Evolutionary conservation across 92 coral and sea anemone genomes (phyloP), one percentile per base, ranked within the genome.

Genomic region (Blastomussa wellsi): DNA sequence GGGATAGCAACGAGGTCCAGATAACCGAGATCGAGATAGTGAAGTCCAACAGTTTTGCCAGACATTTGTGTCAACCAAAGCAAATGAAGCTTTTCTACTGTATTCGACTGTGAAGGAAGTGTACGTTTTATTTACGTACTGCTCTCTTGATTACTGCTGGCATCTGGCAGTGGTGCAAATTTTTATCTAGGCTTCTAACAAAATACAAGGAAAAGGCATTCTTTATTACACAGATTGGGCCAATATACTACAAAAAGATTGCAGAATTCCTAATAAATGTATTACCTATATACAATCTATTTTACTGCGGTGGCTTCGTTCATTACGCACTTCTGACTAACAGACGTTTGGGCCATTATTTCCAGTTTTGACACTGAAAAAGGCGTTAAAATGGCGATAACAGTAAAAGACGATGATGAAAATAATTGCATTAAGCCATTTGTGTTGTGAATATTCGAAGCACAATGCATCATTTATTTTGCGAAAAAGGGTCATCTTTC

Each of bases 51-150:
- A n/a, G n/a, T n/a, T n/a, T n/a, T n/a, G n/a, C n/a, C n/a, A n/a
- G n/a, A n/a, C n/a, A n/a, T n/a, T n/a, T n/a, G n/a, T n/a, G n/a
- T n/a, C n/a, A n/a, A n/a, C n/a, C n/a, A n/a, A n/a, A n/a, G n/a
- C n/a, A n/a, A n/a, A n/a, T n/a, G n/a, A n/a, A n/a, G n/a, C n/a
- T n/a, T n/a, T n/a, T n/a, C n/a, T 92, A 96, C 77, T 96, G 99
- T 26, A 91, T 96, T 91, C 98, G 94, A 65, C 95, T 96, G 91
- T 96, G 99, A 79, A 95, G 95, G 69, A 96, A 96, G 77, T 96
- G 95, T 35, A 96, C 95, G 76, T 96, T 96, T 79, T 96, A 97
- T 89, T 96, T 96, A 31, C 94, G 84, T 49, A 96, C 99, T 5
- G 98, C 99, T 87, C 95, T 90, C 62, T 96, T 95, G 62, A 96